Evolutionary conservation across 2,113 vertebrate genomes (phyloP).

Genomic region (Tympanuchus pallidicinctus): DNA sequence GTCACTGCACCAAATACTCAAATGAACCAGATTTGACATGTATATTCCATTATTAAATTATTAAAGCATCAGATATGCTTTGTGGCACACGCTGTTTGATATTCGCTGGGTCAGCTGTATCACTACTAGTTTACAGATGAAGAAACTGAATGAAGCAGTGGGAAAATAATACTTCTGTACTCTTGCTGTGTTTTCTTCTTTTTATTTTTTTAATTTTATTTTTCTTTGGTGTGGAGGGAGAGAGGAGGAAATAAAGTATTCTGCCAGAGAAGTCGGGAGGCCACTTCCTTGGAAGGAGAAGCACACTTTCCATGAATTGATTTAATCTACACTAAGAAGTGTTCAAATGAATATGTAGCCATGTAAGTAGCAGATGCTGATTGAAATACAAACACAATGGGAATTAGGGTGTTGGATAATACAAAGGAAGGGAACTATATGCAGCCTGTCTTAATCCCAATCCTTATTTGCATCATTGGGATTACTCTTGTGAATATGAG

Average conservation of each 20-base stretch:
- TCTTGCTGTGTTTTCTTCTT: not conserved
- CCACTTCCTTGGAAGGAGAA: not conserved
- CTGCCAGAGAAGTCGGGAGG: not conserved
- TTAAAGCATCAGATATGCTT: not conserved
- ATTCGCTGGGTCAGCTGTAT: accelerated
- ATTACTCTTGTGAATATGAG: not conserved
- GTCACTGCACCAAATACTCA: not conserved
- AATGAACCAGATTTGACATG: not conserved
- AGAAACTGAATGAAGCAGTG: not conserved
- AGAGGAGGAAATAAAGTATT: not conserved
- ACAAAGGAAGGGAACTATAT: not conserved
- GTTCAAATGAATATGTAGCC: not conserved
- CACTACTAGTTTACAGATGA: not conserved
- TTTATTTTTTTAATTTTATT: not conserved
- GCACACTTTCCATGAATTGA: not conserved
- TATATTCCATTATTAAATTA: not conserved
- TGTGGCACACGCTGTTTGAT: not conserved
- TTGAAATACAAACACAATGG: not conserved
- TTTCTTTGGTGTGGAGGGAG: not conserved
- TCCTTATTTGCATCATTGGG: not conserved
- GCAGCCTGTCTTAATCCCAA: not conserved
- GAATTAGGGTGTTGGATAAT: not conserved
- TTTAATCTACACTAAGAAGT: not conserved
- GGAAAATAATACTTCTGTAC: accelerated
- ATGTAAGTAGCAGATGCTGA: not conserved